Base-by-base conservation (phyloP, 2,797 vertebrate genomes). In the Pseudomugil gertrudae region DNA sequence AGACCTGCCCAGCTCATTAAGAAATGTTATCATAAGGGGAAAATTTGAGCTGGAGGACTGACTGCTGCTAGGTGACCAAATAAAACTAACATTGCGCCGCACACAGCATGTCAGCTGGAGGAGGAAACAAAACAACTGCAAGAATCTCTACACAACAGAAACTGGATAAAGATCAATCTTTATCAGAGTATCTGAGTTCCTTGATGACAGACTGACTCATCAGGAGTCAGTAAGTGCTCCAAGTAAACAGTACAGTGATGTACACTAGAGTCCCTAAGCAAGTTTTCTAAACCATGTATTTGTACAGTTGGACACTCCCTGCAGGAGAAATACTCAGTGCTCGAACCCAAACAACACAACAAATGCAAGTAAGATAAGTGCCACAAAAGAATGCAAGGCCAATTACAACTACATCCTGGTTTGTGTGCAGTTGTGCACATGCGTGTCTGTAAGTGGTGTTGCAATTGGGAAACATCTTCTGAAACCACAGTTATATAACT, bases 401-500 rank as follows among this genome's bases (percentile, higher is more conserved):
- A 69, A 3, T 0, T 23, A 69, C 69, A 68, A 38, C 32, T 40
- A 51, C 66, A 48, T 55, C 30, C 19, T 15, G 17, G 32, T 63
- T 43, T 2, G 48, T 52, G 63, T 36, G 45, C 36, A 19, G 40
- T 8, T 60, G 59, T 65, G 52, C 24, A 26, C 21, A 3, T 0
- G n/a, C 0, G 4, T 3, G 15, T 71, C 21, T 68, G 54, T 11
- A 30, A 38, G 36, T 40, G 52, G 26, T 14, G 26, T 19, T 56
- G 9, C 68, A 69, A 43, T 19, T 35, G 36, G 40, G 40, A 72
- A 77, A 78, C 53, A 47, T 76, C 36, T 64, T 57, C 65, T 38
- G 68, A 5, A 66, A 70, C 78, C 66, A 72, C 45, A 19, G 47
- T 85, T 85, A 76, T 55, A 17, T 63, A 85, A 85, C 63, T 11